Conservation (phyloP, 2,113 vertebrate genomes). For the Ammospiza nelsoni region DNA sequence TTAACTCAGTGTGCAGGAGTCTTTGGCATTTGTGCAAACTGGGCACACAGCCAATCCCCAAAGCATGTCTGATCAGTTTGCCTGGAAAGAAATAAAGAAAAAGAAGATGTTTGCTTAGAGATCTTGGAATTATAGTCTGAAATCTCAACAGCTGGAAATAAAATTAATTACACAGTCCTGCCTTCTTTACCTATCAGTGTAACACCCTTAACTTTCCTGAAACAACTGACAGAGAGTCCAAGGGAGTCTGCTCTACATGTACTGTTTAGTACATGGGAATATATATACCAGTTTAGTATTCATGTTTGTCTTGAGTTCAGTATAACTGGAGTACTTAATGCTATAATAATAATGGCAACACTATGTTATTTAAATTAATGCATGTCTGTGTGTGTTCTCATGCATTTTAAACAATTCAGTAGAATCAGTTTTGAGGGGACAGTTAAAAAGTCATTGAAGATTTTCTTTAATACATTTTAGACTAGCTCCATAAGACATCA, state of each 20-base stretch:
- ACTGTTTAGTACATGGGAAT: not conserved
- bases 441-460: not conserved
- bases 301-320: not conserved
- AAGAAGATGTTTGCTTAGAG: slow-evolving; percentile 57
- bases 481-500: not conserved
- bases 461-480: not conserved
- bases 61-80: slow-evolving; percentile 73
- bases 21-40: slow-evolving; percentile 73
- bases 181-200: not conserved
- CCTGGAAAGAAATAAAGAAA: slow-evolving; percentile 69
- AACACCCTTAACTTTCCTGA: not conserved
- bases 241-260: not conserved
- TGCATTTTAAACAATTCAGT: not conserved
- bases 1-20: slow-evolving; percentile 75
- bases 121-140: slow-evolving; percentile 26
- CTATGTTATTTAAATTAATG: not conserved
- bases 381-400: not conserved
- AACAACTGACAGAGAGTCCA: not conserved
- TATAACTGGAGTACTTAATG: not conserved
- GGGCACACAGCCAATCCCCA: slow-evolving; percentile 74
- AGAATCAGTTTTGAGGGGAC: not conserved
- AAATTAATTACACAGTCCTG: slow-evolving; percentile 50
- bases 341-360: not conserved
- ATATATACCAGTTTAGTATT: not conserved
- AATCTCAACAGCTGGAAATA: slow-evolving; percentile 55